Percentiles rank a stretch among this genome's conserved stretches.
Evolutionary conservation across 1,140 invertebrate genomes (phyloP).

Genomic region (Nephotettix cincticeps): DNA sequence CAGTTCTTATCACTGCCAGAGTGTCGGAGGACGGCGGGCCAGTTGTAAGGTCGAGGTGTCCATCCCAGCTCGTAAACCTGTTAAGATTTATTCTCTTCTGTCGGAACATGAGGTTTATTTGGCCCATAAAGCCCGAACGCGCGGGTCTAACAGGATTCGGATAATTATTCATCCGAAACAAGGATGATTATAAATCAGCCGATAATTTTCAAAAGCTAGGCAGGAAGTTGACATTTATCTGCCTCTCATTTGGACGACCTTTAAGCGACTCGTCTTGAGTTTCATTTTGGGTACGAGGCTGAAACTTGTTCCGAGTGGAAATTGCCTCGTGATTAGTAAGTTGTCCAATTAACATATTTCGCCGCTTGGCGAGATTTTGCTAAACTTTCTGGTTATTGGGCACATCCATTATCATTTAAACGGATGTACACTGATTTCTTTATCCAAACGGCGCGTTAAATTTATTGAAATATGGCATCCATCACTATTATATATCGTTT

Average conservation of each 20-base stretch:
- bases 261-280: too few relatives aligned
- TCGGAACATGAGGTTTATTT: neutral
- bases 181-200: slow-evolving; percentile 19
- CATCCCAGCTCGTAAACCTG: neutral
- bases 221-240: slow-evolving; percentile 16
- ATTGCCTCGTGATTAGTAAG: too few relatives aligned
- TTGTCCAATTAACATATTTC: too few relatives aligned
- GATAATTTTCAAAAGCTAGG: slow-evolving; percentile 6
- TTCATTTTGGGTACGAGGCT: too few relatives aligned
- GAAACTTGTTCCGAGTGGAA: too few relatives aligned
- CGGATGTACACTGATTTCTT: too few relatives aligned
- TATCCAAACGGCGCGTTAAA: too few relatives aligned
- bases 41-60: neutral
- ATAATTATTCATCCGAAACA: slow-evolving; percentile 21
- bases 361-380: too few relatives aligned
- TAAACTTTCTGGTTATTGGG: too few relatives aligned
- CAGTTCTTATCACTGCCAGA: neutral
- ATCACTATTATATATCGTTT: too few relatives aligned
- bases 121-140: neutral
- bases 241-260: neutral
- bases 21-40: neutral
- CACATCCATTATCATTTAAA: too few relatives aligned
- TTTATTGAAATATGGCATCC: too few relatives aligned
- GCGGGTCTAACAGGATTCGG: neutral
- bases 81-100: neutral